Evolutionary conservation across 2,888 invertebrate species (phyloP).

Genomic region (Eutolmus rufibarbis): DNA sequence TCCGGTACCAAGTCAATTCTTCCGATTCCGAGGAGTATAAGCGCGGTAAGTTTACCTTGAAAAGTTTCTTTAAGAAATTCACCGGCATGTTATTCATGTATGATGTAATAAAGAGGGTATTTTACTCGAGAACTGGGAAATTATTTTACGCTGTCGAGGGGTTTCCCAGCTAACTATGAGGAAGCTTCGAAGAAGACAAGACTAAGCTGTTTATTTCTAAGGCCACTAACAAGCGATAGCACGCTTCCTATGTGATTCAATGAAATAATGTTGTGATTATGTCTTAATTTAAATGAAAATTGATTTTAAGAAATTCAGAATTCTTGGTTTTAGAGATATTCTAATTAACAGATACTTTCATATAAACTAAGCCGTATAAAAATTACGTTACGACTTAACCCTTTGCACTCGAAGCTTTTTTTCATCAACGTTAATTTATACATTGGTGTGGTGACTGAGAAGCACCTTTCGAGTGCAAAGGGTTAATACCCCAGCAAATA

Average conservation of each 20-base stretch:
- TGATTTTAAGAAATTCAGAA: not conserved
- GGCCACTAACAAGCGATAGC: not conserved
- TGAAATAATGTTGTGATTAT: not conserved
- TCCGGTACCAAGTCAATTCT: not conserved
- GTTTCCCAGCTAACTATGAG: not conserved
- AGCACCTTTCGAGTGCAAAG: too few relatives aligned
- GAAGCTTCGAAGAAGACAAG: not conserved
- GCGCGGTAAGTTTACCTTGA: not conserved
- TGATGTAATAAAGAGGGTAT: not conserved
- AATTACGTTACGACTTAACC: too few relatives aligned
- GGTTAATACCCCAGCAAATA: not conserved
- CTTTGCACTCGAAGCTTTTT: too few relatives aligned
- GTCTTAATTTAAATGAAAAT: not conserved
- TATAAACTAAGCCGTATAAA: too few relatives aligned
- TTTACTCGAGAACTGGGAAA: not conserved
- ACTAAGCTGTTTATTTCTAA: not conserved
- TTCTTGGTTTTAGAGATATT: too few relatives aligned
- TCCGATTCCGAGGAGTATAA: not conserved
- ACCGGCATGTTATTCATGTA: not conserved
- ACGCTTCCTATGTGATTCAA: not conserved
- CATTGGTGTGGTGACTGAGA: too few relatives aligned
- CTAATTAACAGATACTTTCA: too few relatives aligned
- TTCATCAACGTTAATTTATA: too few relatives aligned
- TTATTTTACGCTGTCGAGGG: not conserved
- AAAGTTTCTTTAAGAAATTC: not conserved